Percentiles rank a stretch among this genome's conserved stretches.
Evolutionary conservation across 2,113 vertebrate species (phyloP).

Genomic region (Chrysochloris asiatica): DNA sequence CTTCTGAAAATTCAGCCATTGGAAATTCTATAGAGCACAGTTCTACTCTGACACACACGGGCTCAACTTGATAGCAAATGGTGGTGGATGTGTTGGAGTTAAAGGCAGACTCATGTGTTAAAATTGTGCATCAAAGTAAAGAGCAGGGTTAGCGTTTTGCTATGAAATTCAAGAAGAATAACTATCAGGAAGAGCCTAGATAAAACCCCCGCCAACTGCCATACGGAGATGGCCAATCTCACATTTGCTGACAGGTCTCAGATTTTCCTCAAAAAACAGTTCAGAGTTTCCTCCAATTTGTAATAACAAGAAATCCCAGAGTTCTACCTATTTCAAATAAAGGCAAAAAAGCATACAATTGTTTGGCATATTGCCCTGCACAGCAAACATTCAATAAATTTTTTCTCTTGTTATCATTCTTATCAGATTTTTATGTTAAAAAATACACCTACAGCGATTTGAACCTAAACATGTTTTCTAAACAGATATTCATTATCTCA

Average conservation of each 20-base stretch:
- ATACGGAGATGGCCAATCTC: neutral
- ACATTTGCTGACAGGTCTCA: neutral
- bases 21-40: neutral
- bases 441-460: neutral
- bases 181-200: neutral
- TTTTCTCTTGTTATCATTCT: neutral
- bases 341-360: neutral
- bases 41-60: neutral
- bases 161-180: constrained; percentile 9
- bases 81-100: neutral
- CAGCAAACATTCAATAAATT: neutral
- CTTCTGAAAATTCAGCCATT: neutral
- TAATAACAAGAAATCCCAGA: neutral
- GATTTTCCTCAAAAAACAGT: neutral
- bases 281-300: neutral
- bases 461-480: neutral
- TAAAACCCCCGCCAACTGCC: neutral
- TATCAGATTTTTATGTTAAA: constrained; percentile 6
- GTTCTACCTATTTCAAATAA: neutral
- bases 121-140: neutral
- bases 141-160: neutral
- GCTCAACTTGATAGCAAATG: neutral
- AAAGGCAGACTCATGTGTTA: neutral
- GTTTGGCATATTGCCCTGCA: neutral
- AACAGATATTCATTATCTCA: neutral